Conservation (phyloP, 1,140 invertebrate genomes). For the Homarus americanus region DNA sequence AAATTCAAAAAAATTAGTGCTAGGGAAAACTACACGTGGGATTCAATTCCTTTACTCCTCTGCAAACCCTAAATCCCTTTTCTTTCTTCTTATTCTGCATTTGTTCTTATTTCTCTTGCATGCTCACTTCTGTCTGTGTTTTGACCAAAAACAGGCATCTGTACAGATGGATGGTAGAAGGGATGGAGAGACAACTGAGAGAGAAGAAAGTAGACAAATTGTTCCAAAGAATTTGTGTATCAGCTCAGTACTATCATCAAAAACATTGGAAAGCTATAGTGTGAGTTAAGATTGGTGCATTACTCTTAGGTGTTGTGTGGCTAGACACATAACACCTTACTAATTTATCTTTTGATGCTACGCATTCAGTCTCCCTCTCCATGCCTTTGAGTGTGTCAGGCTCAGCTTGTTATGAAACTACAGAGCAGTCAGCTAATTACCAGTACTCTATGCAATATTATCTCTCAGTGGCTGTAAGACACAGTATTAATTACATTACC, state of each 20-base stretch:
- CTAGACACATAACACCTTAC: neutral
- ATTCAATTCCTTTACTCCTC: conserved; percentile 65
- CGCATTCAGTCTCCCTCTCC: conserved; percentile 46
- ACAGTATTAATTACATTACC: neutral
- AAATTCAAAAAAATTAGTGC: conserved; percentile 1
- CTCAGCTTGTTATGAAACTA: conserved; percentile 29
- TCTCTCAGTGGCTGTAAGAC: neutral
- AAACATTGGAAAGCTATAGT: conserved; percentile 14
- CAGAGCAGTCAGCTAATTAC: neutral
- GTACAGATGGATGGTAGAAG: conserved; percentile 48
- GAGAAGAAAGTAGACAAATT: conserved; percentile 19
- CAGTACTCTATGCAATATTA: neutral
- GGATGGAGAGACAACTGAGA: conserved; percentile 44
- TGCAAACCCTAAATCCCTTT: conserved; percentile 60
- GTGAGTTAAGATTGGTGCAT: conserved; percentile 9
- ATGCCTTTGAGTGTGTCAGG: conserved; percentile 46
- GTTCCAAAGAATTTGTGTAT: neutral
- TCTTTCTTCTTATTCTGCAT: conserved; percentile 69
- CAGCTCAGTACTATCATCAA: neutral
- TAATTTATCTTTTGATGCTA: neutral
- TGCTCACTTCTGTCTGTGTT: conserved; percentile 63
- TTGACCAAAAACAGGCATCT: conserved; percentile 58
- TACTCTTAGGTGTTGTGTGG: neutral
- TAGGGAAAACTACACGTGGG: conserved; percentile 32
- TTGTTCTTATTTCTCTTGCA: conserved; percentile 69